Percentiles rank a stretch among this genome's conserved stretches.
These are phyloP conservation scores for Fissipunctia ypsillon DNA, from an alignment of 2,888 invertebrate species.

Conservation along the genomic window DNA sequence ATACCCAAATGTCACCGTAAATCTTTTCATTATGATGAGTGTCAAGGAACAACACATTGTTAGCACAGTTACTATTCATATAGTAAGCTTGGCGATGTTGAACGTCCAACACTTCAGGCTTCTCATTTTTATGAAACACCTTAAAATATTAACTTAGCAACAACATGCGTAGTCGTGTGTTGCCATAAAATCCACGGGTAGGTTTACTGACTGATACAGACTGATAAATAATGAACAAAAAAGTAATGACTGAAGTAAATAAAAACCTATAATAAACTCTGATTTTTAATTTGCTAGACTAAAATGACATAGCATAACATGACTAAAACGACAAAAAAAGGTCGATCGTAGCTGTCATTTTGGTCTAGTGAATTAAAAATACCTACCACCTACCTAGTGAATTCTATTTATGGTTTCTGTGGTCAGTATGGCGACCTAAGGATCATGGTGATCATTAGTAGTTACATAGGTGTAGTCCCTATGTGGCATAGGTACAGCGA, in stretches of 20 bases:
- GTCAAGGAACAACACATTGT: background rate
- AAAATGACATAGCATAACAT: too few species aligned
- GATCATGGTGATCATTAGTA: background rate
- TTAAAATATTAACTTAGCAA: conserved; percentile 3
- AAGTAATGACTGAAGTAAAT: too few species aligned
- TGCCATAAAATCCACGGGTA: background rate
- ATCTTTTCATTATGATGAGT: background rate
- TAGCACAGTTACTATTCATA: background rate
- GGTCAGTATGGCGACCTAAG: background rate
- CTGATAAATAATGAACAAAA: too few species aligned
- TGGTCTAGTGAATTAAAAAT: too few species aligned
- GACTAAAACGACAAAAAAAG: too few species aligned
- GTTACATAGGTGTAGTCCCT: background rate
- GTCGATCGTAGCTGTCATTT: too few species aligned
- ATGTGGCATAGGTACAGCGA: too few species aligned
- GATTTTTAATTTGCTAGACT: too few species aligned
- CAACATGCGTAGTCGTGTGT: background rate
- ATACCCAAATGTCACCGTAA: too few species aligned
- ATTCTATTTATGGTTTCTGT: background rate
- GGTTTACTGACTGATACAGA: background rate
- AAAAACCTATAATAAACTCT: too few species aligned
- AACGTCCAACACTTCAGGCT: too few species aligned
- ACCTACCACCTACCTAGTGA: too few species aligned
- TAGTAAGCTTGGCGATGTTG: background rate
- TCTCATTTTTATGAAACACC: background rate